Base-by-base conservation (phyloP, 2,888 invertebrate genomes). In the Chymomyza caudatula region DNA sequence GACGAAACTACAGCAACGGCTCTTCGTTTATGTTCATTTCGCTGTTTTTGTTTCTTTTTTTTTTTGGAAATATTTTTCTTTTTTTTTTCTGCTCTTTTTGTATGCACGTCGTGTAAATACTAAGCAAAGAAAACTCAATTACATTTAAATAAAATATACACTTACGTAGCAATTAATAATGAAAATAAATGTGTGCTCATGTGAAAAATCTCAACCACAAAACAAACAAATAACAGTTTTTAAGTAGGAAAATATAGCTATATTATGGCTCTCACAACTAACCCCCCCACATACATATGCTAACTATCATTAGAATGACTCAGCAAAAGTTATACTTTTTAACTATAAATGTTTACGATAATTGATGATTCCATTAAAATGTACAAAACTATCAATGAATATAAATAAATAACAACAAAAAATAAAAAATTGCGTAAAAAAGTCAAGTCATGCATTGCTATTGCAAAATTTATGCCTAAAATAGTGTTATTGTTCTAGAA, bases 21-120 rank as follows among this genome's bases (percentile, higher is more conserved):
- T 47, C 15, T 17, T 17, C 47, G 6, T 15, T 47, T 47, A 8
- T 1, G 47, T 57, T 29, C 56, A 51, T 17, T 47, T 49, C 49
- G 11, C 25, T 25, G 15, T 52, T 57, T 55, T 29, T 53, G 37
- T 19, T 47, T 60, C 29, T 63, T 22, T 43, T 63, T 44, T 37
- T 52, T 42, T 20, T 11, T 11, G 19, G 20, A n/a, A n/a, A 15
- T 42, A 19, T 15, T 52, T n/a, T 60, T 4, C 22, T 52, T 11
- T 3, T 23, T 51, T 49, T 59, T 51, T 72, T n/a, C n/a, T n/a
- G n/a, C n/a, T n/a, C n/a, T n/a, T 60, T 67, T 63, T 29, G 51
- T 54, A 4, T 44, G 54, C 20, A 49, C 43, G 58, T 5, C 22
- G 22, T 59, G 51, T 59, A 59, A 51, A 59, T 19, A 51, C 15